Percentiles rank a stretch among this genome's conserved stretches.
These are phyloP conservation scores for Rhysida immarginata DNA, from an alignment of 1,140 invertebrate genomes.

Conservation along the genomic window DNA sequence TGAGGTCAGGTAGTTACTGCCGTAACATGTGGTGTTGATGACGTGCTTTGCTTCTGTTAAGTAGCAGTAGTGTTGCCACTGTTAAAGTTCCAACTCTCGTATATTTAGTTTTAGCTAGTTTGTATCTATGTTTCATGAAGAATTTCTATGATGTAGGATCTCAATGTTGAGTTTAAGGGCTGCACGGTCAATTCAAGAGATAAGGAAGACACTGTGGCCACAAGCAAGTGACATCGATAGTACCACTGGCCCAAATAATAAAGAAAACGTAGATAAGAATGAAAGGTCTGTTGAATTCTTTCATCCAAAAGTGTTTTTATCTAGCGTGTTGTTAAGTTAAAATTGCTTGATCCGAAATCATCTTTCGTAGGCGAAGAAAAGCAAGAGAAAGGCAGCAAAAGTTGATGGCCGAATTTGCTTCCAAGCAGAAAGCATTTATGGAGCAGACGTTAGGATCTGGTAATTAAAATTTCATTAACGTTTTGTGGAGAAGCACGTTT, in stretches of 20 bases:
- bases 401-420: conserved; percentile 82
- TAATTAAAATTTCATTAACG: conserved; percentile 14
- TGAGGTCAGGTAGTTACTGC: too few species aligned
- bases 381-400: conserved; percentile 79
- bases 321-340: not conserved
- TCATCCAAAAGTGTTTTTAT: not conserved
- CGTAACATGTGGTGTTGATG: too few species aligned
- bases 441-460: conserved; percentile 58
- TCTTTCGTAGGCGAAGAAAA: conserved; percentile 46
- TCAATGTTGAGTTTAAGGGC: conserved; percentile 36
- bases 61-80: too few species aligned
- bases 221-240: conserved; percentile 42
- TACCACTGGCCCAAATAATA: conserved; percentile 49
- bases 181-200: conserved; percentile 39
- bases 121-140: too few species aligned
- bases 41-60: too few species aligned
- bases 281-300: conserved; percentile 9
- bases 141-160: conserved; percentile 13
- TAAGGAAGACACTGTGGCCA: conserved; percentile 58
- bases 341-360: not conserved
- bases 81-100: too few species aligned
- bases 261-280: conserved; percentile 28
- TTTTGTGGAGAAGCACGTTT: too few species aligned
- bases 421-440: conserved; percentile 81
- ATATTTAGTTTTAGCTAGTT: too few species aligned